Percentiles rank a stretch among this genome's conserved stretches.
These are phyloP conservation scores for Acleris cristana DNA, from an alignment of 2,888 invertebrate genomes.

Conservation along the genomic window DNA sequence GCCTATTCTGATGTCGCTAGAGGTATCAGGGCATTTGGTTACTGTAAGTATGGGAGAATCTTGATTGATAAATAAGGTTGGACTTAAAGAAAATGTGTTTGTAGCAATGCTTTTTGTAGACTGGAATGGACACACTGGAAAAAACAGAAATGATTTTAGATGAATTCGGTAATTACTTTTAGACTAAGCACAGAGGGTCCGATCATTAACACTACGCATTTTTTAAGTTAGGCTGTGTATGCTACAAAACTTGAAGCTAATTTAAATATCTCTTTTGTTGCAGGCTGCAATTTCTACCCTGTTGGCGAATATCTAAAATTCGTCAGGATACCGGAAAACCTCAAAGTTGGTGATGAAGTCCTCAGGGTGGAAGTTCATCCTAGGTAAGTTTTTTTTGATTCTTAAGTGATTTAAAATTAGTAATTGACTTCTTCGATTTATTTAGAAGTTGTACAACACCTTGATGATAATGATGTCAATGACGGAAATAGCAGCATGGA, in stretches of 20 bases:
- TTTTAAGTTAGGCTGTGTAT: too few relatives aligned
- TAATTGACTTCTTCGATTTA: too few relatives aligned
- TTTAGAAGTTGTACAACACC: too few relatives aligned
- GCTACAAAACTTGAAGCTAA: not conserved
- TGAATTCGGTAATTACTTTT: too few relatives aligned
- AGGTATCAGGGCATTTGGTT: slow-evolving; percentile 27
- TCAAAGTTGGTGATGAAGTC: slow-evolving; percentile 90
- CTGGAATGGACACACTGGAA: not conserved
- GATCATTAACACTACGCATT: too few relatives aligned
- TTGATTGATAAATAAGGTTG: slow-evolving; percentile 26
- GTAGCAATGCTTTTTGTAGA: not conserved
- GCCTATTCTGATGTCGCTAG: slow-evolving; percentile 31
- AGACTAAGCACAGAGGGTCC: too few relatives aligned
- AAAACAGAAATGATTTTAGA: not conserved
- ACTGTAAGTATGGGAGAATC: slow-evolving; percentile 34
- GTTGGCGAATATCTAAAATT: slow-evolving; percentile 92
- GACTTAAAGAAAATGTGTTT: slow-evolving; percentile 5
- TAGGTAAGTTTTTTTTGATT: slow-evolving; percentile 65
- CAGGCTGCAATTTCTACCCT: slow-evolving; percentile 94
- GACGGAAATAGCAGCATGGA: not conserved
- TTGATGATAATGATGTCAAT: not conserved
- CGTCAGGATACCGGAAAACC: slow-evolving; percentile 92
- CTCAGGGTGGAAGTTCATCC: slow-evolving; percentile 93
- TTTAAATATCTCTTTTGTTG: slow-evolving; percentile 52
- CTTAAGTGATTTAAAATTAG: not conserved